Evolutionary conservation across 2,888 invertebrate species (phyloP), one percentile per base, ranked within the genome.

Genomic region (Cantharis rufa): DNA sequence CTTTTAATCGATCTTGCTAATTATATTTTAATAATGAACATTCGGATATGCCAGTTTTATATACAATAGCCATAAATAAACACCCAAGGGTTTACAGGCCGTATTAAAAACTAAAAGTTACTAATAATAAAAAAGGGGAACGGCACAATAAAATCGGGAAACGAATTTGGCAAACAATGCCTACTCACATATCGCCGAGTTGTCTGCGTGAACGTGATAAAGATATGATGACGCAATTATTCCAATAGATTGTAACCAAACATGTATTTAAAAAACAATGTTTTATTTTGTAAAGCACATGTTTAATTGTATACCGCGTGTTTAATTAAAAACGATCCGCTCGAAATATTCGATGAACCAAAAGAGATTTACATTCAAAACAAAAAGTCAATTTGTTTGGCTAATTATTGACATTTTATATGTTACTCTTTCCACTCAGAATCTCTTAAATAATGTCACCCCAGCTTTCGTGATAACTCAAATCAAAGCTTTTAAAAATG

Each of bases 131-230:
- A 76, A 79, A 77, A 77, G 71, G 74, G 76, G 68, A 75, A 78
- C 80, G 80, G 74, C 76, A 83, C 79, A 82, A 82, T 81, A 81
- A 81, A 82, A 84, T 84, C 82, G 83, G 84, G 84, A 84, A 83
- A 84, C 84, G 82, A 84, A 83, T 83, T 81, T 83, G 82, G 81
- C 83, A 83, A 84, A 81, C 83, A 85, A 84, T 83, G 84, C 87
- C 86, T 87, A 87, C 87, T 87, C 87, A 88, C 87, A 86, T 87
- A 87, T 86, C 83, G 87, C 87, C 87, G 87, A 86, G 87, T 87
- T 87, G 85, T 87, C 88, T 88, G 88, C 77, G 77, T 83, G 84
- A 87, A 87, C 85, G 86, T 86, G 83, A 86, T 84, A 86, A 83
- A 85, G 83, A 84, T 83, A 83, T 83, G 82, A 83, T 82, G 81